Evolutionary conservation across 1,140 invertebrate genomes (phyloP), one percentile per base, ranked within the genome.

Genomic region (Laodelphax striatellus): DNA sequence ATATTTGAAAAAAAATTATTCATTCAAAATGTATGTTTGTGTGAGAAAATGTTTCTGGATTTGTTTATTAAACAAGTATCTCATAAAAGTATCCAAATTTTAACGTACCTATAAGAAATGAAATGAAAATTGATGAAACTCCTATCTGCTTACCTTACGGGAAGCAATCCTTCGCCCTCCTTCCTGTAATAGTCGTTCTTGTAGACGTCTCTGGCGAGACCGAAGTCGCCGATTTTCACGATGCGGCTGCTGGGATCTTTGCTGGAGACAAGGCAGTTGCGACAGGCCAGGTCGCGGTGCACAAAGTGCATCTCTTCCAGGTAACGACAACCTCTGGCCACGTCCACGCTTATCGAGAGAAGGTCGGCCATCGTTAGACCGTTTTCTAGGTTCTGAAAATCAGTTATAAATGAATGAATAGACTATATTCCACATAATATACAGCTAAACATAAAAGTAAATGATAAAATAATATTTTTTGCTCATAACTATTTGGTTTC

Each of bases 191-290:
- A 98, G 72, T 98, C 94, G 71, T 93, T 95, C 71, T 92, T 91
- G 72, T 97, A 97, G 64, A 97, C 91, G 73, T 97, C 94, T 65
- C 94, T 77, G 0, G 94, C 92, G 1, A 97, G 74, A 0, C 95
- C 95, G 75, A 98, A 98, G 70, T 98, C 94, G 0, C 92, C 92
- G 58, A 98, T 97, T 76, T 98, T 98, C 1, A 97, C 94, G 4
- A 94, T 83, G n/a, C 87, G 73, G 9, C 79, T 77, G 44, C 77
- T 73, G 0, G 81, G 81, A 64, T 87, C 80, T 21, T 78, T 77
- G 0, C 82, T 84, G 0, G 86, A 88, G 0, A 97, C 92, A 13
- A 97, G 73, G 70, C 94, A 97, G 74, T 97, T 97, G 19, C 94
- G 77, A 60, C 92, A 93, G 0, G 95, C 95, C 19, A 98, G 76